Base-by-base conservation (phyloP, 2,797 vertebrate genomes). In the Pristis pectinata region DNA sequence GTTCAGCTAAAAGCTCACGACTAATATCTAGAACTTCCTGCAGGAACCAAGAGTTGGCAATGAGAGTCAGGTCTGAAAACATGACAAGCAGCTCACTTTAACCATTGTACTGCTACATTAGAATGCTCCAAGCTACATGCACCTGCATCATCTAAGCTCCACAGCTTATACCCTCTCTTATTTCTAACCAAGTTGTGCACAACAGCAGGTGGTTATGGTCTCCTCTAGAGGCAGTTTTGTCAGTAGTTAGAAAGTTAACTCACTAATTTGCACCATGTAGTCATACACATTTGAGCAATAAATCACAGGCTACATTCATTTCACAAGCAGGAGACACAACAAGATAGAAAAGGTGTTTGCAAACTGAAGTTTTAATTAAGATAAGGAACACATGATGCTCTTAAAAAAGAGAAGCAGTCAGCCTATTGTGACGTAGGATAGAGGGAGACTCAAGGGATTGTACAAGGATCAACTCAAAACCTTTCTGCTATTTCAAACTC, bases 11-110 rank as follows among this genome's bases (percentile, higher is more conserved):
- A 72, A 99, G 96, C 96, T 98, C 97, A 94, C 99, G 97, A 1
- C 98, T 98, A 94, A 99, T 99, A 97, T 99, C 99, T 97, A 99
- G 98, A 96, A 99, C 99, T 96, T 99, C 99, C 99, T 99, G 96
- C 74, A 9, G 2, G 94, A 94, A 95, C 74, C 59, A 96, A 95
- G 85, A 95, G 87, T 94, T 5, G 92, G 94, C 53, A 94, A 91
- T 0, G 30, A 87, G 49, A 91, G 64, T n/a, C 34, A 64, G 87
- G 61, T 91, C 1, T 34, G 96, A 83, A n/a, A 70, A 41, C 8
- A 61, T 19, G 41, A 49, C 5, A 30, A 34, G 27, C 11, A 5
- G 27, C 11, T 19, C 24, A 74, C 22, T 27, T 70, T 70, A 70
- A 70, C 15, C 19, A 70, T 22, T 70, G 67, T 17, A 70, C 15